phyloP scores from a whole-genome alignment of 2,797 vertebrate genomes.

The Sorex maritimensis region DNA sequence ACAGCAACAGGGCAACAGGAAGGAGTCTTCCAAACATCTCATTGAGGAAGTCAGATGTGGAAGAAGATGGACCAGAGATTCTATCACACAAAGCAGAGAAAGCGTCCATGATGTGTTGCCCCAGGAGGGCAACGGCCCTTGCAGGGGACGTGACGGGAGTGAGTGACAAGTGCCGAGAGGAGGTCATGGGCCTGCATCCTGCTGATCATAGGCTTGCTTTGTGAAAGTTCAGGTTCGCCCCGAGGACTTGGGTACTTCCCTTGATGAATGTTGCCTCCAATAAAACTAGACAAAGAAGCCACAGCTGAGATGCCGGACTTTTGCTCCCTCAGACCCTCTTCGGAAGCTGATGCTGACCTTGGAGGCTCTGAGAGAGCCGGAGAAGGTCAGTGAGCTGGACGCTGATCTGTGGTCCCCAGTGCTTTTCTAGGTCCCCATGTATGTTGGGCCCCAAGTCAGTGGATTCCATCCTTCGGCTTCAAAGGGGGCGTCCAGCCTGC shows the following conservation, averaged over 20 bases:
- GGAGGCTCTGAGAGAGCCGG: neutral
- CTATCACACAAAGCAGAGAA: neutral
- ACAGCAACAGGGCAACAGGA: neutral
- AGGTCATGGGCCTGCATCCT: neutral
- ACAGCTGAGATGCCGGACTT: neutral
- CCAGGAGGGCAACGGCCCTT: neutral
- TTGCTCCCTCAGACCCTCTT: neutral
- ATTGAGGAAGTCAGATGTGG: neutral
- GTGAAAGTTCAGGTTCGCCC: slow-evolving; percentile 41
- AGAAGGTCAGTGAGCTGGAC: neutral
- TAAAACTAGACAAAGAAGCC: slow-evolving; percentile 30
- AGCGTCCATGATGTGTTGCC: neutral
- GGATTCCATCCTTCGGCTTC: slow-evolving; percentile 11
- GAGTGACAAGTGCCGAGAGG: neutral
- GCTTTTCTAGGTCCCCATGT: neutral
- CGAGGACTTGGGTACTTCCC: neutral
- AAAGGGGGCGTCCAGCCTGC: neutral
- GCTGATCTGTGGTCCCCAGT: neutral
- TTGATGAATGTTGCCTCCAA: neutral
- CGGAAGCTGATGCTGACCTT: neutral
- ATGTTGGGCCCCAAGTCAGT: neutral
- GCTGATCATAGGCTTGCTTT: neutral
- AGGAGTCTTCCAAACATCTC: slow-evolving; percentile 18
- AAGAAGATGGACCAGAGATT: neutral
- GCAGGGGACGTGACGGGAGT: neutral